phyloP scores from a whole-genome alignment of 2,113 vertebrate genomes.

The Nesoenas mayeri region DNA sequence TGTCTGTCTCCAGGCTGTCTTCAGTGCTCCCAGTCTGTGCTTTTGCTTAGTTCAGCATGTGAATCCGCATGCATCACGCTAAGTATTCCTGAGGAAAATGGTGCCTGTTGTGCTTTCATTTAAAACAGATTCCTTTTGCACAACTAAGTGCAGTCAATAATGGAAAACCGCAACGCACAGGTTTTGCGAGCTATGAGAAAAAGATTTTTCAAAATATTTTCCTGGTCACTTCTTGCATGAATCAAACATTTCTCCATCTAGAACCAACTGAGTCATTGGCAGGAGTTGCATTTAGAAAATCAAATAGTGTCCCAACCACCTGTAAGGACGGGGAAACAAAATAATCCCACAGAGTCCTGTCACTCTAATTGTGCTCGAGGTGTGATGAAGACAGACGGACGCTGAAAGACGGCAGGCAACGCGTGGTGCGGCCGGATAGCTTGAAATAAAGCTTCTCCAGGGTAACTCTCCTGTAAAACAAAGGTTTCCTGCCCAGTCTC shows the following conservation, averaged over 20 bases:
- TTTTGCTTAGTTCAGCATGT: not conserved
- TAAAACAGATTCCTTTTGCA: not conserved
- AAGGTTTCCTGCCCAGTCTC: not conserved
- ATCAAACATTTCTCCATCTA: not conserved
- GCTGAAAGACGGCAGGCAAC: not conserved
- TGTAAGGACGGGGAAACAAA: not conserved
- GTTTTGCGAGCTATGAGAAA: not conserved
- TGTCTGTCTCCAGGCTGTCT: no score
- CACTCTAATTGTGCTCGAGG: not conserved
- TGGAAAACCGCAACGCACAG: not conserved
- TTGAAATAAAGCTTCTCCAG: not conserved
- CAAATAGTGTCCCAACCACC: not conserved
- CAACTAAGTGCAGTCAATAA: not conserved
- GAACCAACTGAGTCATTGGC: not conserved
- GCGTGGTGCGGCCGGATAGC: not conserved
- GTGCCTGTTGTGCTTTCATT: not conserved
- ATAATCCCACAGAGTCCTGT: not conserved
- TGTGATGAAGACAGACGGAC: not conserved
- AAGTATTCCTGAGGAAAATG: not conserved
- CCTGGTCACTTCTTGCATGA: not conserved
- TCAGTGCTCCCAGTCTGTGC: not conserved
- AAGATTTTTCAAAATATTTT: not conserved
- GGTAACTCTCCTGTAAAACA: not conserved
- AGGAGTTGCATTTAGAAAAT: not conserved
- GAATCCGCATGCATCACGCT: not conserved